Base-by-base conservation (phyloP, 2,888 invertebrate genomes). In the Yponomeuta evonymella region DNA sequence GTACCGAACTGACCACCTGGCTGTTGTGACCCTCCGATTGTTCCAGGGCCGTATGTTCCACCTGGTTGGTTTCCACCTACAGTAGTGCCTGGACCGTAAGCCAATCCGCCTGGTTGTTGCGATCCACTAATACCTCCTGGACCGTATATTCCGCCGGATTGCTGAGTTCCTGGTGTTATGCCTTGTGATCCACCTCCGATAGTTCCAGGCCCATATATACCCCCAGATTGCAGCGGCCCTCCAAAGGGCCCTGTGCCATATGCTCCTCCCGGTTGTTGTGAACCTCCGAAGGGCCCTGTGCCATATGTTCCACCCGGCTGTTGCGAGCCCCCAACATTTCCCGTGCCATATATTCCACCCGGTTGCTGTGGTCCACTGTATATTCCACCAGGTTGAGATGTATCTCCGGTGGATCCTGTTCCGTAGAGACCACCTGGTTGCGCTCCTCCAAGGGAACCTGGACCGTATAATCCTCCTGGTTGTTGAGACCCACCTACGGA, bases 311-410 rank as follows among this genome's bases (percentile, higher is more conserved):
- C 51, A 58, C 51, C 15, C 1, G 51, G 51, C 5, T 58, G 51
- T 58, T 58, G 51, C 2, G 51, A 15, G 3, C 51, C 51, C 15
- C 51, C 51, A 58, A 58, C 3, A 15, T 2, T 2, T 23, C 71
- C 73, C 0, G 73, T 23, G 43, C 71, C 63, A 67, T 71, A 74
- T 11, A 72, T 65, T 65, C 29, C 65, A 36, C 62, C 68, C 67
- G 70, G 51, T 15, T 12, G 51, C 15, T 58, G 51, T 1, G 15
- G 15, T 12, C 51, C 51, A 4, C 51, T 5, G 33, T 33, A 33
- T 33, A 33, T 33, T 33, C 33, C 33, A 33, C 30, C 11, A 30
- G 33, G 29, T 65, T 65, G 65, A 33, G 30, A 30, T 30, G 30
- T 33, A 30, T 33, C 33, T 8, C 65, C 65, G 65, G 12, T 29